phyloP scores from a whole-genome alignment of 2,113 vertebrate genomes.

The Nanorana parkeri region DNA sequence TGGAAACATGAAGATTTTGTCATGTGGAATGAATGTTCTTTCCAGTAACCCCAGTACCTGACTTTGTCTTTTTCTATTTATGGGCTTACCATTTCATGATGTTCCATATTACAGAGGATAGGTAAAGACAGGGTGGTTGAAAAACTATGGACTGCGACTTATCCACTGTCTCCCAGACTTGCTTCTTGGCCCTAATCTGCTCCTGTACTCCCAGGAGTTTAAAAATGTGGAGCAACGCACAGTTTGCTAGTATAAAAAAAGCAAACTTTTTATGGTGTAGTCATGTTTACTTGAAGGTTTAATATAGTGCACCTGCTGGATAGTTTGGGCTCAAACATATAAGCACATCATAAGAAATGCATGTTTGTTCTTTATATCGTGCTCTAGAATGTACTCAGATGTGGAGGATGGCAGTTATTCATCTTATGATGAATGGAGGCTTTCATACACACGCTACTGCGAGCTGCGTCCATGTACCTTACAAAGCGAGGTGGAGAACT shows the following conservation, averaged over 20 bases:
- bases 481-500: too few species aligned
- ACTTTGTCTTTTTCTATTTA: background rate
- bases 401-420: too few species aligned
- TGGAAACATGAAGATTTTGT: slow-evolving; percentile 74
- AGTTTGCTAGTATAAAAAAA: slow-evolving; percentile 2
- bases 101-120: background rate
- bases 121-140: background rate
- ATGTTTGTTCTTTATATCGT: too few species aligned
- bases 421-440: too few species aligned
- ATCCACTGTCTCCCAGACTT: background rate
- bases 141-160: slow-evolving; percentile 13
- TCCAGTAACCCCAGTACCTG: too few species aligned
- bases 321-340: too few species aligned
- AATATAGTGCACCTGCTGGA: background rate
- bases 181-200: background rate
- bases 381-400: too few species aligned
- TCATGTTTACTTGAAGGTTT: background rate
- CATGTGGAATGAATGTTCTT: background rate
- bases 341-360: too few species aligned
- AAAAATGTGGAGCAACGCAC: background rate
- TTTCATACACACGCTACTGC: too few species aligned
- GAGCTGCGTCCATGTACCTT: too few species aligned
- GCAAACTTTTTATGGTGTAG: background rate
- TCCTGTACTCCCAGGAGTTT: background rate
- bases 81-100: background rate